phyloP scores from a whole-genome alignment of 2,113 vertebrate species.

The Triplophysa siluroides region DNA sequence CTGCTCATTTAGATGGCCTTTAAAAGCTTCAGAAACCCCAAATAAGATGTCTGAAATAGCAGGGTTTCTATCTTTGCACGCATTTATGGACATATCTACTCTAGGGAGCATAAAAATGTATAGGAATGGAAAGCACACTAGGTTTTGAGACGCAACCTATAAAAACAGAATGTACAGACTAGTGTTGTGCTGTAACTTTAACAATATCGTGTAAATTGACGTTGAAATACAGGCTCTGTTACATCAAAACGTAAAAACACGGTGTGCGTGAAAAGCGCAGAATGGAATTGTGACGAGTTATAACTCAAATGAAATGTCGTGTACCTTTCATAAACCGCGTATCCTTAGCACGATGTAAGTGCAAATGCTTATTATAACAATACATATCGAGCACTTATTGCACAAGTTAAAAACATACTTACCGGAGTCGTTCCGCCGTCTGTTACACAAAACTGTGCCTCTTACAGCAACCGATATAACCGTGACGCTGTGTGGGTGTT shows the following conservation, averaged over 20 bases:
- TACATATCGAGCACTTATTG: neutral
- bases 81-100: too few relatives aligned
- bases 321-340: neutral
- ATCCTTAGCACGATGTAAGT: too few relatives aligned
- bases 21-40: neutral
- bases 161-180: neutral
- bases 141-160: neutral
- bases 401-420: neutral
- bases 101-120: neutral
- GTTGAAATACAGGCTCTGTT: neutral
- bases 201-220: neutral
- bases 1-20: neutral
- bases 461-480: too few relatives aligned
- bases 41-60: neutral
- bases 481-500: neutral
- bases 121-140: neutral
- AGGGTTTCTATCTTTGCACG: too few relatives aligned
- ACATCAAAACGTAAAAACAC: neutral
- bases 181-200: neutral
- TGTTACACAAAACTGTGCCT: neutral
- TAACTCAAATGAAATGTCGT: neutral
- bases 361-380: neutral
- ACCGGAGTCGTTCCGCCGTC: neutral
- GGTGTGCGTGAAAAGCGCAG: neutral
- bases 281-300: too few relatives aligned